These are phyloP conservation scores for Exephanes ischioxanthus DNA, from an alignment of 2,888 invertebrate genomes.

Conservation along the genomic window DNA sequence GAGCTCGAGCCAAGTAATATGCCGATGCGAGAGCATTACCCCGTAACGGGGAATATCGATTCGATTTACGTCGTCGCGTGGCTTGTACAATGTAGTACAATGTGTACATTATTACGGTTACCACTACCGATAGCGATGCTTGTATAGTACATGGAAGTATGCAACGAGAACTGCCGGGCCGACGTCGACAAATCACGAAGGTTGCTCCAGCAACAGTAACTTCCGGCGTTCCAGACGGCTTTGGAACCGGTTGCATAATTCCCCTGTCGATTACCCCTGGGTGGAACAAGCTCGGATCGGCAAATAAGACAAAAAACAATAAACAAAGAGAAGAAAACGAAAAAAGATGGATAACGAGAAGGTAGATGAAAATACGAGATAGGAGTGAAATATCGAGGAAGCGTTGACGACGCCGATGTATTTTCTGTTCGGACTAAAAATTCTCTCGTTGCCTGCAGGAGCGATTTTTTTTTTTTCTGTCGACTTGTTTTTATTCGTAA, in stretches of 20 bases:
- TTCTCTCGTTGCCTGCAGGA: not conserved
- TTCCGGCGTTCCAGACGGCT: conserved; percentile 16
- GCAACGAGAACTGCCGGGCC: conserved; percentile 4
- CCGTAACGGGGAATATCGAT: conserved; percentile 62
- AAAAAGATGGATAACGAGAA: not conserved
- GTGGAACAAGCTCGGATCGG: conserved; percentile 17
- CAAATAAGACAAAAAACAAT: not conserved
- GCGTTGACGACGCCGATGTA: not conserved
- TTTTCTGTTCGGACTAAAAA: not conserved
- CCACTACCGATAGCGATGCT: conserved; percentile 11
- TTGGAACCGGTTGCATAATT: conserved; percentile 52
- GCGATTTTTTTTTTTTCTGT: not conserved
- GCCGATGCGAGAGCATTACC: conserved; percentile 52
- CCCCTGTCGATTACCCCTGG: conserved; percentile 45
- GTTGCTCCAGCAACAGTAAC: conserved; percentile 20
- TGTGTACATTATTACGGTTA: conserved; percentile 23
- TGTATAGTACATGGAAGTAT: conserved; percentile 21
- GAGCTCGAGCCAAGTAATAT: conserved; percentile 22
- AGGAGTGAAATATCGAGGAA: not conserved
- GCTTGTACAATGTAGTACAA: conserved; percentile 38
- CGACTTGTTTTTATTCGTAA: not conserved
- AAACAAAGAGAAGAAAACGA: not conserved
- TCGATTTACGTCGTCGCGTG: conserved; percentile 60
- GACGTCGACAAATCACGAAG: conserved; percentile 63
- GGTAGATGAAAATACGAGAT: not conserved